Conservation (phyloP, 1,140 invertebrate genomes). For the Delia radicum region DNA sequence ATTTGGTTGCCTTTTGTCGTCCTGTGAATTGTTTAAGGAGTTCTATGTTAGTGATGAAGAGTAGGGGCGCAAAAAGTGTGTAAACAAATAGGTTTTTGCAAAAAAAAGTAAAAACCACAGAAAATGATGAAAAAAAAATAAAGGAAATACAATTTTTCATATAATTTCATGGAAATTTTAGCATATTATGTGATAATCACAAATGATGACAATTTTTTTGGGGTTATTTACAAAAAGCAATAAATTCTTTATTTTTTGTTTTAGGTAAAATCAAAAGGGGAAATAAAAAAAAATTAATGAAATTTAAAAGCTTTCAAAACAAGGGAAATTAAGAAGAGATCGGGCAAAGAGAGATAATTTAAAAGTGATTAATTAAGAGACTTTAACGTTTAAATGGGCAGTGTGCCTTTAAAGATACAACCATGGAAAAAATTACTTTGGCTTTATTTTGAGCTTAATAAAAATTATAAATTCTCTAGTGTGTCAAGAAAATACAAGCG, state of each 20-base stretch:
- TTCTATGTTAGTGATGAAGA: background rate
- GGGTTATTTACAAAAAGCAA: background rate
- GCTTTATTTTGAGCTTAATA: too few relatives aligned
- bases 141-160: background rate
- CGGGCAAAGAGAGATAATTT: too few relatives aligned
- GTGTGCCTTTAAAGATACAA: too few relatives aligned
- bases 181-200: conserved; percentile 1
- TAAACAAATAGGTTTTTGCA: background rate
- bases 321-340: too few relatives aligned
- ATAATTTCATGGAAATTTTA: background rate
- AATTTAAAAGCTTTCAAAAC: too few relatives aligned
- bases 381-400: too few relatives aligned
- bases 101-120: background rate
- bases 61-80: background rate
- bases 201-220: conserved; percentile 1
- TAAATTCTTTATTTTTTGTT: background rate
- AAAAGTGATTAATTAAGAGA: too few relatives aligned
- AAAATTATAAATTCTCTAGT: too few relatives aligned
- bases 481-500: too few relatives aligned
- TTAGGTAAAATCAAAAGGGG: too few relatives aligned
- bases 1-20: background rate
- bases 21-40: background rate
- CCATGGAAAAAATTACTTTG: too few relatives aligned
- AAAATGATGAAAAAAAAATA: background rate
- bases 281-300: too few relatives aligned